These are phyloP conservation scores for Ecliptopera silaceata DNA, from an alignment of 2,888 invertebrate species.

Conservation along the genomic window DNA sequence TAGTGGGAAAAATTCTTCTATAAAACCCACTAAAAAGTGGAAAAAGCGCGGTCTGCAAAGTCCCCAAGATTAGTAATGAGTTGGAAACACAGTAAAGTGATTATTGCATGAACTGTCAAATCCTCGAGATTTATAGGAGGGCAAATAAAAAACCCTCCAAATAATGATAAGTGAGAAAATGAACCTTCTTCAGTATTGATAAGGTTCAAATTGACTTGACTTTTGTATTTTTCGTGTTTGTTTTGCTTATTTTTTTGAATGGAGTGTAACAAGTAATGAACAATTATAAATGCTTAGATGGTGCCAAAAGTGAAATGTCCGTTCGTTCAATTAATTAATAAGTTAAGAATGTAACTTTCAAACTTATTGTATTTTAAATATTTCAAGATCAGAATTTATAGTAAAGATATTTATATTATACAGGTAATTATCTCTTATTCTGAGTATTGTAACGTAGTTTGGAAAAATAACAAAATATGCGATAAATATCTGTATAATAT, in stretches of 20 bases:
- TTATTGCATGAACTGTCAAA: conserved; percentile 4
- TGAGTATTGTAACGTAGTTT: too few relatives aligned
- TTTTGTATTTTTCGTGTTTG: conserved; percentile 8
- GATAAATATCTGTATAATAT: too few relatives aligned
- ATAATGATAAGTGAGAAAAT: conserved; percentile 36
- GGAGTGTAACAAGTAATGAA: conserved; percentile 7
- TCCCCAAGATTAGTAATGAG: too few relatives aligned
- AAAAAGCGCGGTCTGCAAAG: too few relatives aligned
- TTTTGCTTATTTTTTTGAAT: conserved; percentile 3
- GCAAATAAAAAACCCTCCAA: conserved; percentile 54
- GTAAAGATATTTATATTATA: too few relatives aligned
- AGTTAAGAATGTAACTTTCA: not conserved
- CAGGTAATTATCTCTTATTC: too few relatives aligned
- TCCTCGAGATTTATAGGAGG: not conserved
- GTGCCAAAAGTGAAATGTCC: conserved; percentile 18
- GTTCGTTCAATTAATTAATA: conserved; percentile 9
- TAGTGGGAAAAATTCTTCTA: too few relatives aligned
- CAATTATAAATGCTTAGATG: conserved; percentile 4
- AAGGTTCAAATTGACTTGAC: conserved; percentile 10
- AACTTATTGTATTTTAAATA: too few relatives aligned
- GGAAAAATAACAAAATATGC: too few relatives aligned
- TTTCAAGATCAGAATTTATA: too few relatives aligned
- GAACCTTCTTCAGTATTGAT: conserved; percentile 10
- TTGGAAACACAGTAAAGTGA: not conserved
- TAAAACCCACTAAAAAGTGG: too few relatives aligned